phyloP scores from a whole-genome alignment of 2,113 vertebrate genomes.

The Vireo altiloquus region DNA sequence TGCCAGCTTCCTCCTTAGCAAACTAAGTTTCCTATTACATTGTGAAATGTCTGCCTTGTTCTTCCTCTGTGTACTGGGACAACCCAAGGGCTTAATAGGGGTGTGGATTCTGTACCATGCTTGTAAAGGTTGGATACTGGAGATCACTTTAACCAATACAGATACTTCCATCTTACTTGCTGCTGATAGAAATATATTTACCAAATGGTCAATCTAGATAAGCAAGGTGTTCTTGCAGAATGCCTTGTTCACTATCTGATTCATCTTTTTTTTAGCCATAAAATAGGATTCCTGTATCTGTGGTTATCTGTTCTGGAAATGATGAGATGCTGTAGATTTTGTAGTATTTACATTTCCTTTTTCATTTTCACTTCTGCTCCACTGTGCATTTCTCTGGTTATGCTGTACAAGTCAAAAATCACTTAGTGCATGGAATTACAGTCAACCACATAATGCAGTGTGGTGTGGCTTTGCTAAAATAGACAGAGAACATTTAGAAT shows the following conservation, averaged over 20 bases:
- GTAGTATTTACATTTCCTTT: not conserved
- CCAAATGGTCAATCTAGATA: not conserved
- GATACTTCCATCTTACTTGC: not conserved
- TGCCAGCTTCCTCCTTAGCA: not conserved
- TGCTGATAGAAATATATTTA: not conserved
- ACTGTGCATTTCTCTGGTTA: not conserved
- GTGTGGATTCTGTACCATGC: not conserved
- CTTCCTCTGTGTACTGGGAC: not conserved
- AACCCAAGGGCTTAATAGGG: not conserved
- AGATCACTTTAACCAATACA: not conserved
- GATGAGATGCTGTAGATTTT: not conserved
- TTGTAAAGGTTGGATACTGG: not conserved
- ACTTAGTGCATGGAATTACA: not conserved
- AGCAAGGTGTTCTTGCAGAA: not conserved
- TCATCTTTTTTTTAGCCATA: not conserved
- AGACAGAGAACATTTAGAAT: not conserved
- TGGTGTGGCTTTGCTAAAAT: not conserved
- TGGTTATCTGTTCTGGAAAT: not conserved
- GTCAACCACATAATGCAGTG: not conserved
- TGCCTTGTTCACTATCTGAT: not conserved
- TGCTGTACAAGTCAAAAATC: not conserved
- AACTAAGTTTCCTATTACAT: not conserved
- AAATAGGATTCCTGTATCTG: not conserved
- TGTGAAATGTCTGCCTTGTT: not conserved
- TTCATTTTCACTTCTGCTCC: not conserved